Base-by-base conservation (phyloP, 1,140 invertebrate species). In the Drosophila seguyi region DNA sequence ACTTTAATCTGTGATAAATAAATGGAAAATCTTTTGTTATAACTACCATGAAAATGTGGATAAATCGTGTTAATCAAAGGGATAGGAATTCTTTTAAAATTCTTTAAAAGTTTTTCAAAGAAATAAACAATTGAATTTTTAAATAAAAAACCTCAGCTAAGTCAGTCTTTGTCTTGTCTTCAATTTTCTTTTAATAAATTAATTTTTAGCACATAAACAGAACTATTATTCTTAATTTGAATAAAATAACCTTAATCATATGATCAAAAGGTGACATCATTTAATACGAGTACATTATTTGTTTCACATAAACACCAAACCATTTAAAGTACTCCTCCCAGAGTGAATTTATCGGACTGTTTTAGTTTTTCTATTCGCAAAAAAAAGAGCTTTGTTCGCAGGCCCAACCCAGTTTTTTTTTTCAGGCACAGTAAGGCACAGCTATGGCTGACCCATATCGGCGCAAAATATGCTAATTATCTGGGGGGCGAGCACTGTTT, bases 381-480 rank as follows among this genome's bases (percentile, higher is more conserved):
- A 29, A 62, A 61, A 67, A 67, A 45, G 52, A 41, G 42, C 66
- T 48, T 47, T 71, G 53, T 53, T 53, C 29, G 39, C 29, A 34
- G 55, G 73, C 84, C 84, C 76, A 83, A 79, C 84, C 84, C 84
- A 84, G 80, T 80, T 84, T 47, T 36, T 36, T 34, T 13, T 53
- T 36, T 36, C 50, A 36, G 50, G 16, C 67, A 71, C 63, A 71
- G 65, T 69, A n/a, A 68, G 67, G 50, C 63, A 71, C 34, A 39
- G 68, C 68, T 72, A 84, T 66, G 69, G 76, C 85, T 88, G 85
- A 88, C 85, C 85, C 85, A 88, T 88, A 90, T 88, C 85, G 79
- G 81, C 71, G 58, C 77, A 85, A 90, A 88, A 90, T 88, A 88
- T 88, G 85, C 85, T 88, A 88, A 88, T 88, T 90, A 90, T 67